Base-by-base conservation (phyloP, 2,888 invertebrate genomes). In the Agonopterix alstromeriana region DNA sequence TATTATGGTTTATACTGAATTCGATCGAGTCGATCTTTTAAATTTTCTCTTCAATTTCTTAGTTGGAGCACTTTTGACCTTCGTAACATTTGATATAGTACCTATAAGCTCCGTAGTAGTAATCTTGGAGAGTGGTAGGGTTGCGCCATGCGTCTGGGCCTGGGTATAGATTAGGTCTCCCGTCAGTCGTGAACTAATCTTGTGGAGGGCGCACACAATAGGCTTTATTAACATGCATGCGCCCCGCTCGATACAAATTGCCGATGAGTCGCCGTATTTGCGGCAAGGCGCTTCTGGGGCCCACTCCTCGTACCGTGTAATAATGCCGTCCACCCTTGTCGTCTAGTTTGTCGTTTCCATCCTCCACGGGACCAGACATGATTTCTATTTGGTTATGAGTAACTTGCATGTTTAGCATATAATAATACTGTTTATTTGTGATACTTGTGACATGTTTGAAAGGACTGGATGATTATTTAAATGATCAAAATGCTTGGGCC, bases 221-320 rank as follows among this genome's bases (percentile, higher is more conserved):
- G 85, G 79, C 82, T 81, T 80, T 83, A 84, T 81, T 81, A 83
- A 70, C 78, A 80, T 84, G 78, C 77, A 76, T 69, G 66, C 70
- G 57, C 61, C 66, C 63, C 66, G 69, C 61, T 63, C 73, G 73
- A 77, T 76, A 80, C 78, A 82, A 84, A 84, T 84, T 79, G 78
- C 63, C 74, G 70, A 77, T 76, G 79, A 80, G 73, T 69, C 67
- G 70, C 67, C 67, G 65, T 60, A 58, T 64, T 65, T 64, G 67
- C 55, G 61, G 50, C 10, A 46, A 43, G 41, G 36, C 43, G 44
- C 17, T 27, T 35, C 45, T n/a, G 40, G 8, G 38, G 14, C 10
- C 43, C 11, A 10, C n/a, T 27, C 27, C 38, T 43, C 43, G 35
- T 41, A 45, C 38, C 48, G 45, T 41, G 41, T 40, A 45, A 48